Evolutionary conservation across 2,113 vertebrate genomes (phyloP).

Genomic region (Marmota flaviventris): DNA sequence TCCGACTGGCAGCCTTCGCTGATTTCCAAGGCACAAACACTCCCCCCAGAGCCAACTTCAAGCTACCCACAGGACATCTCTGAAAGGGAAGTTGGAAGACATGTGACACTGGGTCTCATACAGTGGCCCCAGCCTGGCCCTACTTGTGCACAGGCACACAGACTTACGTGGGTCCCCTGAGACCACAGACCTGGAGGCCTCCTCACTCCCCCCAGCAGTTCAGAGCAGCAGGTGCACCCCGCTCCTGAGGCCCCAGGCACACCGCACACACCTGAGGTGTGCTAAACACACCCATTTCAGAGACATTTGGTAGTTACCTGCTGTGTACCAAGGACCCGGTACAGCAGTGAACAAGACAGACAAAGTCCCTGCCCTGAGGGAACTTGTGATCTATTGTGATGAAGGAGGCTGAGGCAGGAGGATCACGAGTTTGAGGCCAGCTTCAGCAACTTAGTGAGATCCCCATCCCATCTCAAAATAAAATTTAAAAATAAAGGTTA

Average conservation of each 20-base stretch:
- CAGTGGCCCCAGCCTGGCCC: not conserved
- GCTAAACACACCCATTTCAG: not conserved
- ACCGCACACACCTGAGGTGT: accelerated
- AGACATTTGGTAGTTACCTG: too few relatives aligned
- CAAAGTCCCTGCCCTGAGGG: not conserved
- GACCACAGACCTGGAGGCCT: not conserved
- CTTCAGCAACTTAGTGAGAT: too few relatives aligned
- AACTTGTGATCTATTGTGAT: not conserved
- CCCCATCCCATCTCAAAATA: too few relatives aligned
- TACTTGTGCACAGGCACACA: not conserved
- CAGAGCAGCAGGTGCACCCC: too few relatives aligned
- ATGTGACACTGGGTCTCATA: accelerated
- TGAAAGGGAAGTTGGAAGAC: not conserved
- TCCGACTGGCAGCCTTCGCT: not conserved
- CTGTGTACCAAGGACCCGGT: not conserved
- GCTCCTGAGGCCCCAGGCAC: too few relatives aligned
- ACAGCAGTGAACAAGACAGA: not conserved
- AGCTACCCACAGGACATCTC: not conserved
- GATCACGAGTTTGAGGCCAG: too few relatives aligned
- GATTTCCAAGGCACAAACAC: not conserved
- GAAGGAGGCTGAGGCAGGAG: too few relatives aligned
- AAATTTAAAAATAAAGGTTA: too few relatives aligned
- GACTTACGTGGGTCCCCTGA: accelerated
- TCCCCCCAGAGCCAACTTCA: not conserved
- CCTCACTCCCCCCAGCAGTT: not conserved